Evolutionary conservation across 2,113 vertebrate genomes (phyloP), one percentile per base, ranked within the genome.

Genomic region (Heterochromis multidens): DNA sequence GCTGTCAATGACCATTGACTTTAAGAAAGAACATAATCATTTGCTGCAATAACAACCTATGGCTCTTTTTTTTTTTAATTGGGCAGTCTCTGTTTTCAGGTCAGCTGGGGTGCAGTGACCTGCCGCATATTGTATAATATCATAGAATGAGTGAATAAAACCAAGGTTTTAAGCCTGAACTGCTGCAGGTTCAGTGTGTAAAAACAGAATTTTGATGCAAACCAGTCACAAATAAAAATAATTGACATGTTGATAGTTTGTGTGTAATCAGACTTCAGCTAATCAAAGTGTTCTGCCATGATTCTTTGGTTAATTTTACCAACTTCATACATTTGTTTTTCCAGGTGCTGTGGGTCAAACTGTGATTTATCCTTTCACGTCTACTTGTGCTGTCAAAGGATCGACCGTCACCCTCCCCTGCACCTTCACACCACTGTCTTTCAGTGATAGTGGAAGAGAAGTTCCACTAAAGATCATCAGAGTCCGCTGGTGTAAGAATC

Each of bases 381-480:
- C 21, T 3, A 43, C 59, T 1, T 83, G 86, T 84, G 86, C 81
- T 21, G 58, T 83, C 5, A 27, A 5, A 52, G n/a, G 58, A 0
- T 88, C 86, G 1, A 77, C 65, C 3, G 4, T 77, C 77, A 77
- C 31, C 77, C 76, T 87, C 27, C 77, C 23, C 65, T 87, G 86
- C 77, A 62, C 7, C 65, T 87, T 87, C 81, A 84, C 59, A 6
- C 72, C 81, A 3, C 1, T 0, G n/a, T 35, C 33, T 7, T 46
- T 58, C 10, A 7, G 0, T 3, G 0, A 4, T 2, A 3, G 6
- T 7, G 0, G 0, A 1, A 2, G 0, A 52, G 0, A 29, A 3
- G 2, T 82, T 40, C 19, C 5, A 2, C 63, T 56, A 56, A 3
- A 4, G 37, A 10, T 82, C 46, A 0, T 76, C 76, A 89, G 65